Evolutionary conservation across 1,140 invertebrate genomes (phyloP).

Genomic region (Leptonema lineaticorne): DNA sequence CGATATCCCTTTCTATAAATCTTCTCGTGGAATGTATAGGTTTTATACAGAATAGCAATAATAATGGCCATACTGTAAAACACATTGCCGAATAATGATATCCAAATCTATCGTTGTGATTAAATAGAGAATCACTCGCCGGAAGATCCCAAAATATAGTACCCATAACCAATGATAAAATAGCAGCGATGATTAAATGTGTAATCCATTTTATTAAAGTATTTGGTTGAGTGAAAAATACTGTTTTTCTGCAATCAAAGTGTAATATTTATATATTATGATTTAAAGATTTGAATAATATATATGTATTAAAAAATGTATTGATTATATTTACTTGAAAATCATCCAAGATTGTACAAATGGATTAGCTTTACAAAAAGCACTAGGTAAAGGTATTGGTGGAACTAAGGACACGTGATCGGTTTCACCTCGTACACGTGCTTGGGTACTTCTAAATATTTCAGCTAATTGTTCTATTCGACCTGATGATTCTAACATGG

Average conservation of each 20-base stretch:
- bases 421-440: constrained; percentile 61
- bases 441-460: constrained; percentile 68
- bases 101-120: constrained; percentile 74
- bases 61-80: constrained; percentile 73
- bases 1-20: constrained; percentile 76
- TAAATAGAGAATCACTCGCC: constrained; percentile 65
- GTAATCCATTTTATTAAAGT: constrained; percentile 77
- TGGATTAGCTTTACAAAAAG: constrained; percentile 60
- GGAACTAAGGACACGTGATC: constrained; percentile 61
- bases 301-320: constrained; percentile 42
- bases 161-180: constrained; percentile 81
- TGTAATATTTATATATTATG: not conserved
- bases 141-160: constrained; percentile 88
- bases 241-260: constrained; percentile 57
- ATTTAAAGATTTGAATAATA: not conserved
- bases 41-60: constrained; percentile 66
- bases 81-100: constrained; percentile 83
- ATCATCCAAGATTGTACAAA: constrained; percentile 69
- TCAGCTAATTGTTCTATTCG: constrained; percentile 88
- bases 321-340: constrained; percentile 60
- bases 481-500: constrained; percentile 90
- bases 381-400: constrained; percentile 70
- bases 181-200: constrained; percentile 73
- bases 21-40: constrained; percentile 69
- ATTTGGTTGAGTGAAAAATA: constrained; percentile 81